Conservation (phyloP, 2,888 invertebrate species). For the Platycheirus rosarum region DNA sequence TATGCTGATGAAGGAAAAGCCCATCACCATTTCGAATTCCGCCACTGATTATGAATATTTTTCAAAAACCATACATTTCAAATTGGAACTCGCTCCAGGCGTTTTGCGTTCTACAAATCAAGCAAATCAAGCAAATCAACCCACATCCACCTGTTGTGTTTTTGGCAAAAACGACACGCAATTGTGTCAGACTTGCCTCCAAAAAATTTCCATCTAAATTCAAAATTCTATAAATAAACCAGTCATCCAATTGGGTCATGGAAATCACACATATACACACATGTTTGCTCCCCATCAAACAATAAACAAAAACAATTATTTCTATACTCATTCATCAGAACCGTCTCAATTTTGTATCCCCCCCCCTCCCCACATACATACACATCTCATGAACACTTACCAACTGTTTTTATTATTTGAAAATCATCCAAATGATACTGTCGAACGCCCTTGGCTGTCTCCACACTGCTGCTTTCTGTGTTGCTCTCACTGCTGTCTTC, state of each 20-base stretch:
- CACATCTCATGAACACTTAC: slow-evolving; percentile 86
- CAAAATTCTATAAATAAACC: slow-evolving; percentile 43
- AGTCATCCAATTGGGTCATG: slow-evolving; percentile 61
- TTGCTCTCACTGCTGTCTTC: slow-evolving; percentile 77
- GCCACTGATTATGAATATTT: not conserved
- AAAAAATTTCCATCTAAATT: slow-evolving; percentile 42
- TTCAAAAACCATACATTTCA: slow-evolving; percentile 1
- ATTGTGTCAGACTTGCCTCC: slow-evolving; percentile 5
- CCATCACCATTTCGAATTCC: not conserved
- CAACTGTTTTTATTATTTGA: slow-evolving; percentile 93
- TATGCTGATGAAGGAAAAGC: not conserved
- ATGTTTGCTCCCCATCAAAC: not conserved
- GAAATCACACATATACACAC: slow-evolving; percentile 9
- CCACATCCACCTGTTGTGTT: slow-evolving; percentile 19
- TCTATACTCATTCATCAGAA: slow-evolving; percentile 4
- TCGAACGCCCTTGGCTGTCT: slow-evolving; percentile 81
- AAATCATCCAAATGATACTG: slow-evolving; percentile 90
- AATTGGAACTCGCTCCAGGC: not conserved
- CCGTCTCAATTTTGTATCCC: not conserved
- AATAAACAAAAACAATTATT: slow-evolving; percentile 26
- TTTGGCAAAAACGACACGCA: not conserved
- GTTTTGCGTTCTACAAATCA: not conserved
- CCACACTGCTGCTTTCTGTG: slow-evolving; percentile 82
- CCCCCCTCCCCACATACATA: not conserved
- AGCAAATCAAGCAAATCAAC: no score